Conservation (phyloP, 1,140 invertebrate species). For the Micrasema minimum region DNA sequence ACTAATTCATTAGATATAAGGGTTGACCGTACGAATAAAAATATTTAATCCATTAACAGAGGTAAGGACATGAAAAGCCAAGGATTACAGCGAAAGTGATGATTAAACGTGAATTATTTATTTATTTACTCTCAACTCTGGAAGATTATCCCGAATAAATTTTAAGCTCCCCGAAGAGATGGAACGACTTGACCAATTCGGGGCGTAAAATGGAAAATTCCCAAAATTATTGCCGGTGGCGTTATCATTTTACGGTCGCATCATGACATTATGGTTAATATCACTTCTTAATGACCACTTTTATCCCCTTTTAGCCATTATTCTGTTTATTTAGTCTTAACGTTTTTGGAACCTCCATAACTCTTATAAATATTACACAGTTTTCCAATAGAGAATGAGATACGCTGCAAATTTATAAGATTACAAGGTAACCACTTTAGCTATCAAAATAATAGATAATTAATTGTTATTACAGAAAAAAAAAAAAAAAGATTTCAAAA, state of each 20-base stretch:
- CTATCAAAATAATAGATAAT: too few relatives aligned
- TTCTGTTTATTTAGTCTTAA: slow-evolving; percentile 27
- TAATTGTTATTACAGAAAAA: too few relatives aligned
- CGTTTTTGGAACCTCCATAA: background rate
- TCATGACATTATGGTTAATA: slow-evolving; percentile 22
- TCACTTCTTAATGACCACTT: slow-evolving; percentile 17
- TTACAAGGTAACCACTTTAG: too few relatives aligned
- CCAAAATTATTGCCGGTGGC: slow-evolving; percentile 2
- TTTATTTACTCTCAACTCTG: slow-evolving; percentile 29
- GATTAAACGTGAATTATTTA: slow-evolving; percentile 33
- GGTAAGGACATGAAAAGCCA: slow-evolving; percentile 10
- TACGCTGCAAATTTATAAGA: too few relatives aligned
- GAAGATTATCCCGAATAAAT: slow-evolving; percentile 25
- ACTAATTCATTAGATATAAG: too few relatives aligned
- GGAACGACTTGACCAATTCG: slow-evolving; percentile 14
- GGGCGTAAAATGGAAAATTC: slow-evolving; percentile 13
- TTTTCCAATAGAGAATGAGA: too few relatives aligned
- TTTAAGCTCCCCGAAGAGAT: slow-evolving; percentile 10
- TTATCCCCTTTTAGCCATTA: slow-evolving; percentile 12
- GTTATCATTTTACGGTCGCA: slow-evolving; percentile 30
- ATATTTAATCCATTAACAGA: slow-evolving; percentile 23
- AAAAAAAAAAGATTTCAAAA: too few relatives aligned
- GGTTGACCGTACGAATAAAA: background rate
- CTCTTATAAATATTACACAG: too few relatives aligned
- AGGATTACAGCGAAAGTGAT: slow-evolving; percentile 5